A percentile compares a stretch with the other conserved stretches of the same genome.
Conservation (phyloP, 2,888 invertebrate species). For the Diadegma fenestrale region DNA sequence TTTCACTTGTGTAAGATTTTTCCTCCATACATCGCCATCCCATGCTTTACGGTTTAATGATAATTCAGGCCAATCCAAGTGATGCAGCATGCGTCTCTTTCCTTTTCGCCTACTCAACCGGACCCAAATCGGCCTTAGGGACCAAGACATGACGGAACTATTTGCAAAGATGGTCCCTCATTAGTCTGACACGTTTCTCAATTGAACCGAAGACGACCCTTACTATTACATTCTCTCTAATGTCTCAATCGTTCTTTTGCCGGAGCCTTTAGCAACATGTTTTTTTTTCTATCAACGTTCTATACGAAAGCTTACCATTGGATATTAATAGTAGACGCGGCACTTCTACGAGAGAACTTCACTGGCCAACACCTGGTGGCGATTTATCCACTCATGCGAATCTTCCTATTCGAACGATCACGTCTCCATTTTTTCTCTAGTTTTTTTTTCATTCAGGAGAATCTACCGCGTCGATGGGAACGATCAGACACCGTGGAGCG, state of each 20-base stretch:
- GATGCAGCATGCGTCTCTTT: background rate
- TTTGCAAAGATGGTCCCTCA: conserved; percentile 33
- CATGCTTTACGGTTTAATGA: conserved; percentile 4
- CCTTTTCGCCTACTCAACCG: background rate
- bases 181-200: conserved; percentile 48
- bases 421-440: conserved; percentile 15
- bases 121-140: background rate
- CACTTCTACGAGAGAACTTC: conserved; percentile 1
- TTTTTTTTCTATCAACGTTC: conserved; percentile 12
- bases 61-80: conserved; percentile 13
- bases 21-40: background rate
- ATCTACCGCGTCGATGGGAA: conserved; percentile 15
- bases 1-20: conserved; percentile 25
- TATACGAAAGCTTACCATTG: background rate
- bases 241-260: conserved; percentile 54
- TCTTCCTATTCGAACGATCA: conserved; percentile 51
- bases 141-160: conserved; percentile 6
- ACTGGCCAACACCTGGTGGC: conserved; percentile 27
- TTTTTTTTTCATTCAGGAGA: conserved; percentile 20
- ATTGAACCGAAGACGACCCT: conserved; percentile 49
- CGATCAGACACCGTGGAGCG: conserved; percentile 20
- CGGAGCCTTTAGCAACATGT: background rate
- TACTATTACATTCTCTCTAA: conserved; percentile 49
- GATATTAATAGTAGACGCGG: conserved; percentile 13
- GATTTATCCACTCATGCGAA: conserved; percentile 45